These are phyloP conservation scores for Bursaphelenchus mucronatus DNA, from an alignment of 1,140 invertebrate species.

Conservation along the genomic window DNA sequence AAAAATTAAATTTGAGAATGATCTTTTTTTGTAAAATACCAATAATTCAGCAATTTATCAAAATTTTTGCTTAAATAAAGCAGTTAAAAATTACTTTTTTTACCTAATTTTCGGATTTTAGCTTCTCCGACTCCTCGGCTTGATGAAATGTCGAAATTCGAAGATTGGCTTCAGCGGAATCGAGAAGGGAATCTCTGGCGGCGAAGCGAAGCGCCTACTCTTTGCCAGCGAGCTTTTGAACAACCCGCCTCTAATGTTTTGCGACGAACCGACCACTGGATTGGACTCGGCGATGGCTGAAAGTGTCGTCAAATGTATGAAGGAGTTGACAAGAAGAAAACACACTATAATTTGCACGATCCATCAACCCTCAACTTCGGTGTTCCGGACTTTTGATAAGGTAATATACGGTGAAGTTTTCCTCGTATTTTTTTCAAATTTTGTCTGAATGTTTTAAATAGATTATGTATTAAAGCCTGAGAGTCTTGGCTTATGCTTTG, in stretches of 20 bases:
- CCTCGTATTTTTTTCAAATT: no score
- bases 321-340: conserved; percentile 67
- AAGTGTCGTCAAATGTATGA: conserved; percentile 70
- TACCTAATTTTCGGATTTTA: conserved; percentile 10
- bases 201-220: conserved; percentile 63
- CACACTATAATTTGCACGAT: conserved; percentile 78
- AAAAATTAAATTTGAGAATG: no score
- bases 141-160: conserved; percentile 55
- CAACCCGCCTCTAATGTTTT: conserved; percentile 74
- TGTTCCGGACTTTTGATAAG: conserved; percentile 74
- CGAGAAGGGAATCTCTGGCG: conserved; percentile 58
- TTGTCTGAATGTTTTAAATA: no score
- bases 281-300: conserved; percentile 76
- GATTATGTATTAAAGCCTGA: no score
- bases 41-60: neutral
- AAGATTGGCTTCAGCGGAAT: conserved; percentile 51
- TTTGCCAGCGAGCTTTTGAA: conserved; percentile 68
- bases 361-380: conserved; percentile 79
- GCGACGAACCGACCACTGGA: conserved; percentile 77
- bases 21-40: no score
- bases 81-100: conserved; percentile 1
- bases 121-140: conserved; percentile 56
- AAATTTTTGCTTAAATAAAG: neutral
- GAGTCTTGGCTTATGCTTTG: no score
- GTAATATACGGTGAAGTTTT: conserved; percentile 24